Percentiles rank a stretch among this genome's conserved stretches.
phyloP scores from a whole-genome alignment of 2,888 invertebrate species.

The Drosophila helvetica region DNA sequence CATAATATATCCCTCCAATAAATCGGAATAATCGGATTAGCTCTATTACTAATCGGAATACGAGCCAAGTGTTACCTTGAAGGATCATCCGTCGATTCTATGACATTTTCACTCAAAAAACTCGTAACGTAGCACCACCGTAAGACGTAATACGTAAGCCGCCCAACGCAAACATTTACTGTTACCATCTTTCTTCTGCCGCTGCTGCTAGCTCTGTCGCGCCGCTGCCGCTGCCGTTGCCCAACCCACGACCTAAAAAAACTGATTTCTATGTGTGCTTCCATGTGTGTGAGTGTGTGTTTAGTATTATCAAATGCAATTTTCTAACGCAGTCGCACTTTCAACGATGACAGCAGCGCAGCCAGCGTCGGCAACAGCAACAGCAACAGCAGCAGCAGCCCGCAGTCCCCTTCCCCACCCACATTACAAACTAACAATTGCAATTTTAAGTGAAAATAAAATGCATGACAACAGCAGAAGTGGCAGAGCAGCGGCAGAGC shows the following conservation, averaged over 20 bases:
- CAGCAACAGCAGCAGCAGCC: too few species aligned
- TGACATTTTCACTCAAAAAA: neutral
- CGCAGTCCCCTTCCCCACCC: neutral
- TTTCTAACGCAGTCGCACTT: constrained; percentile 83
- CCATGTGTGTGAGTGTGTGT: constrained; percentile 37
- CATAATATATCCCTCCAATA: too few species aligned
- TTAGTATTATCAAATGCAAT: constrained; percentile 76
- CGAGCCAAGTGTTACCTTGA: neutral
- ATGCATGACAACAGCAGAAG: constrained; percentile 55
- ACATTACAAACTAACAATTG: constrained; percentile 38
- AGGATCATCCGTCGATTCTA: neutral
- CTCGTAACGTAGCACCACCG: constrained; percentile 16
- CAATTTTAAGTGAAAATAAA: constrained; percentile 59
- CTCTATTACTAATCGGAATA: neutral
- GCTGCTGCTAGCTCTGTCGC: neutral
- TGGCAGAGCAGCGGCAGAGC: constrained; percentile 22
- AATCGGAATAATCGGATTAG: too few species aligned
- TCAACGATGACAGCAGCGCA: constrained; percentile 67
- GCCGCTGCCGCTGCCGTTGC: constrained; percentile 8
- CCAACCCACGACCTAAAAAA: constrained; percentile 45
- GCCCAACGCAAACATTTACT: constrained; percentile 29
- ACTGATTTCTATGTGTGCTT: constrained; percentile 43
- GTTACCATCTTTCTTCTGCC: constrained; percentile 20
- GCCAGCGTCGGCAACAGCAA: constrained; percentile 28
- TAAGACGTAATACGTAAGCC: constrained; percentile 16